Base-by-base conservation (phyloP, 2,113 vertebrate genomes). In the Marmota monax region DNA sequence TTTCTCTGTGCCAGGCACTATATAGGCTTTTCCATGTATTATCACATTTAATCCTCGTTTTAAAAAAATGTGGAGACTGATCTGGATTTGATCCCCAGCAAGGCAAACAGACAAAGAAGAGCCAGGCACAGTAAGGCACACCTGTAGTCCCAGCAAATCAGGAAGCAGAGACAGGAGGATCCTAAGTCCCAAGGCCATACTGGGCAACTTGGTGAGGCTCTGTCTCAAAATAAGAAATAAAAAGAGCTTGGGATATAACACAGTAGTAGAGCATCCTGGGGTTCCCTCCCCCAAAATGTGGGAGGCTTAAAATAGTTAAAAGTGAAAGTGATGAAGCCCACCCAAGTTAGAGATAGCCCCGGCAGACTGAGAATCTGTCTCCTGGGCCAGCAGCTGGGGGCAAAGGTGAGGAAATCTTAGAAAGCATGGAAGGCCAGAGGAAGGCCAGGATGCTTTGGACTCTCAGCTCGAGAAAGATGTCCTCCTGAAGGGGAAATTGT, bases 21-120 rank as follows among this genome's bases (percentile, higher is more conserved):
- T 1, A 1, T 2, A 2, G 51, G 17, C 63, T 58, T 74, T 78
- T 42, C 61, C 18, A 2, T 0, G 0, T 1, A 25, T 13, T 7
- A 34, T 10, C 58, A 80, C 45, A 56, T 4, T 58, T 32, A 42
- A 83, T 3, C 42, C 23, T 86, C 63, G 22, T 93, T 58, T 63
- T 27, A 48, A 23, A 56, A 23, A 56, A 48, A 14, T 2, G 7
- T 16, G 18, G n/a, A 20, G 1, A 27, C 61, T 25, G 23, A 63
- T 23, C 61, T 63, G 61, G 23, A 27, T 63, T 27, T 10, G 61
- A 63, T 63, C 61, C 61, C 8, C 61, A 10, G 56, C 56, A 58
- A 63, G 7, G 9, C 9, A 63, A 63, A 63, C 23, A 63, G 4
- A 63, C 23, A 63, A 63, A 63, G 9, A 63, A 63, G 61, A 20